Conservation (phyloP, 1,140 invertebrate species). For the Popillia japonica region DNA sequence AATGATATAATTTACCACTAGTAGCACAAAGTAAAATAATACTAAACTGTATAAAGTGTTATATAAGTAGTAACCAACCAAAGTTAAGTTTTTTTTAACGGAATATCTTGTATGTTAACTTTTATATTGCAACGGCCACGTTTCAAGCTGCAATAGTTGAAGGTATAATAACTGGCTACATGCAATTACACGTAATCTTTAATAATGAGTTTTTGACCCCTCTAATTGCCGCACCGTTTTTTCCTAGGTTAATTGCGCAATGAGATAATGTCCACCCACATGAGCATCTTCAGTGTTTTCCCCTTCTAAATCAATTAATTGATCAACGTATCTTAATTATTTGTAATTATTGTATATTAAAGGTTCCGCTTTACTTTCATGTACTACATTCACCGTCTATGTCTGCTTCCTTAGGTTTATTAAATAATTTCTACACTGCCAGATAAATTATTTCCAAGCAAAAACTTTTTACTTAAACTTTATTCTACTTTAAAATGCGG, state of each 20-base stretch:
- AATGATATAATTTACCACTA: too few species aligned
- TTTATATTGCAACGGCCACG: too few species aligned
- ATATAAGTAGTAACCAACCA: too few species aligned
- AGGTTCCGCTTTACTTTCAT: neutral
- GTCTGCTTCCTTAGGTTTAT: too few species aligned
- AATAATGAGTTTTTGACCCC: neutral
- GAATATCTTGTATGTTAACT: too few species aligned
- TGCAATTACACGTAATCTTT: neutral
- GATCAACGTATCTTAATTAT: conserved; percentile 9
- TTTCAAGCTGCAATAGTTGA: neutral
- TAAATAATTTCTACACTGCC: too few species aligned
- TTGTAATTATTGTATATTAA: neutral
- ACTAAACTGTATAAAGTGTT: too few species aligned
- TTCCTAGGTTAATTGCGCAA: conserved; percentile 13
- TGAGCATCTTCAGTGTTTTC: conserved; percentile 37
- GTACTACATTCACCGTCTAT: neutral
- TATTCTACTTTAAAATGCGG: too few species aligned
- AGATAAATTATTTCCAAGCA: too few species aligned
- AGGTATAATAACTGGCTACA: neutral
- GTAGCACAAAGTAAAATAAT: too few species aligned
- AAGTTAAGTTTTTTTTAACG: too few species aligned
- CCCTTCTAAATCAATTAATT: conserved; percentile 23
- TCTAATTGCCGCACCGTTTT: conserved; percentile 2
- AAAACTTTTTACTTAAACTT: too few species aligned
- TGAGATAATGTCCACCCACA: conserved; percentile 15